These are phyloP conservation scores for Strigamia maritima DNA, from an alignment of 2,888 invertebrate genomes.

Conservation along the genomic window DNA sequence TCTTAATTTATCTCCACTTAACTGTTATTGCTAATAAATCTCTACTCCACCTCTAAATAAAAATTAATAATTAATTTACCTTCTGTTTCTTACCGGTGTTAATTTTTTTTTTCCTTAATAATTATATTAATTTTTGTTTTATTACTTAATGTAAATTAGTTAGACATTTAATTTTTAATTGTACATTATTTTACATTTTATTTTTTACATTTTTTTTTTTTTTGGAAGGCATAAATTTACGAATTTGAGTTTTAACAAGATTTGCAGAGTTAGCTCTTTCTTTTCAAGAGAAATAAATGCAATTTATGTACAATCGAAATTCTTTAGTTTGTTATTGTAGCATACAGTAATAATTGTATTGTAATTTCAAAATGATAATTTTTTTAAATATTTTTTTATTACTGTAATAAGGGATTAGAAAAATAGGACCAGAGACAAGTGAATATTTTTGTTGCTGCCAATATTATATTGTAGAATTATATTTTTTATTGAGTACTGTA, in stretches of 20 bases:
- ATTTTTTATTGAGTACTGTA: no score
- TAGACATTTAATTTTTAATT: neutral
- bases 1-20: neutral
- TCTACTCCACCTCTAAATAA: neutral
- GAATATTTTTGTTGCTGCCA: no score
- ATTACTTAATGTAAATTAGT: neutral
- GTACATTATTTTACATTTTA: slow-evolving; percentile 13
- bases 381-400: no score
- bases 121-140: neutral
- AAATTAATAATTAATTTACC: neutral
- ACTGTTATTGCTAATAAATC: neutral
- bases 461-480: no score
- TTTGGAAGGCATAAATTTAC: slow-evolving; percentile 4
- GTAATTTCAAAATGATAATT: no score
- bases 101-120: neutral
- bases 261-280: neutral
- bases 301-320: neutral
- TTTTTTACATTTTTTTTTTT: neutral
- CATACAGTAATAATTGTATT: no score
- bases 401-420: no score
- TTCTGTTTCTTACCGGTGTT: neutral
- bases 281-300: neutral
- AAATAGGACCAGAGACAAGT: no score
- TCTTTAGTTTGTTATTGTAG: neutral
- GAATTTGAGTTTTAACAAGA: slow-evolving; percentile 3